Percentiles rank a stretch among this genome's conserved stretches.
Conservation (phyloP, 2,888 invertebrate species). For the Andrena chrysosceles region DNA sequence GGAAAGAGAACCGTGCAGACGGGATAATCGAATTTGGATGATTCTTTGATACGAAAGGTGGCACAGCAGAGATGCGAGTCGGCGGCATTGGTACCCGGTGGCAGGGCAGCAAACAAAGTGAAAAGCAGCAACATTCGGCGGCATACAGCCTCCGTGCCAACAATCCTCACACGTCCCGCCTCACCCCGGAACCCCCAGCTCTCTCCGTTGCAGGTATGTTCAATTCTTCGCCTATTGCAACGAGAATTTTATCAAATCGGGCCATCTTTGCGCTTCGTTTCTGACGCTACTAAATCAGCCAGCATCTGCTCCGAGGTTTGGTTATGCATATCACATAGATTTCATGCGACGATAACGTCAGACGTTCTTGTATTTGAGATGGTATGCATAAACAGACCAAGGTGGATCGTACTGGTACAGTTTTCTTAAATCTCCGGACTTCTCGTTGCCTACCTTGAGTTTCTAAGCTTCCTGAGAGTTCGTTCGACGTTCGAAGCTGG, state of each 20-base stretch:
- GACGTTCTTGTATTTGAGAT: background rate
- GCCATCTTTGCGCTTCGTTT: background rate
- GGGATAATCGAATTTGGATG: conserved; percentile 62
- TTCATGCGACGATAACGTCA: too few species aligned
- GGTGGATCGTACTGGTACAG: background rate
- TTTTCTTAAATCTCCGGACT: background rate
- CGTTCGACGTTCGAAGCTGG: background rate
- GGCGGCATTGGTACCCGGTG: conserved; percentile 76
- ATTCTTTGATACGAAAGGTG: conserved; percentile 77
- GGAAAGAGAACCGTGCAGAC: conserved; percentile 8
- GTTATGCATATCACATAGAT: background rate
- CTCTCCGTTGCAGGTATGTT: conserved; percentile 89
- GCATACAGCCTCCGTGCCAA: conserved; percentile 77
- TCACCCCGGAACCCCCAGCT: conserved; percentile 89
- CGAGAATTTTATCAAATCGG: background rate
- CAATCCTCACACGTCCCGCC: conserved; percentile 81
- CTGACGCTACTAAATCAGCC: background rate
- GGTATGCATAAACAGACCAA: background rate
- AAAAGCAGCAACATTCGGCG: conserved; percentile 85
- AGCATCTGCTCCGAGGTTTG: background rate
- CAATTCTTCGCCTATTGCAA: conserved; percentile 37
- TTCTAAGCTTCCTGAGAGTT: conserved; percentile 1
- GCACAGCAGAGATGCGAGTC: conserved; percentile 82
- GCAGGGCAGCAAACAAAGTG: conserved; percentile 86
- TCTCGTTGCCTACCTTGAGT: background rate